These are phyloP conservation scores for Odontomyia ornata DNA, from an alignment of 2,888 invertebrate species.

Conservation along the genomic window DNA sequence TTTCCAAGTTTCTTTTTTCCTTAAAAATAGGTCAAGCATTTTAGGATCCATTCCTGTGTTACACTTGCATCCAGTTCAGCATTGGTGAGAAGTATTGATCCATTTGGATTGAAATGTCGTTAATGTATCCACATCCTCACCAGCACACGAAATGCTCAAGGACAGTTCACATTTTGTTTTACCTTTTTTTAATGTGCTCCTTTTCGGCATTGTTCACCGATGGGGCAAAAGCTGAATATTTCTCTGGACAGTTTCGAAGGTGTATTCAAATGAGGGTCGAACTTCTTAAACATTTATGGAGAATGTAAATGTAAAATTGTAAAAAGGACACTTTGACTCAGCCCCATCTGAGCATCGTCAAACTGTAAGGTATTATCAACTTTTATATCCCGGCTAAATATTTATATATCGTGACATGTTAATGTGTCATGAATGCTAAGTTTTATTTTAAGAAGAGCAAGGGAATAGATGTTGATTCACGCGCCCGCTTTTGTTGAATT, in stretches of 20 bases:
- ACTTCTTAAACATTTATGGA: conserved; percentile 37
- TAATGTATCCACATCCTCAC: conserved; percentile 8
- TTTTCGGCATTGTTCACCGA: not conserved
- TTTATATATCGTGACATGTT: conserved; percentile 37
- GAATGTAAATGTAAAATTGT: not conserved
- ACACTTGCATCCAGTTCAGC: too few species aligned
- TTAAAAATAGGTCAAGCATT: too few species aligned
- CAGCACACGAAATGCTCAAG: conserved; percentile 12
- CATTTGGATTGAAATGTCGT: conserved; percentile 9
- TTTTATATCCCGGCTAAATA: conserved; percentile 21
- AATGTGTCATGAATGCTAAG: conserved; percentile 30
- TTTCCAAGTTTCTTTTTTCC: too few species aligned
- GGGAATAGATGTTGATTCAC: not conserved
- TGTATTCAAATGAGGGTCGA: conserved; percentile 21
- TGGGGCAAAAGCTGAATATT: not conserved
- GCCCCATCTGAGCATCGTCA: not conserved
- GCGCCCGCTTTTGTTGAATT: not conserved
- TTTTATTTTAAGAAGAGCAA: conserved; percentile 3
- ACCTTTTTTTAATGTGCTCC: not conserved
- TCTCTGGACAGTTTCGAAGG: not conserved
- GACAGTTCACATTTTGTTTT: not conserved
- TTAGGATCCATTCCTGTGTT: too few species aligned
- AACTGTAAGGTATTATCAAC: not conserved
- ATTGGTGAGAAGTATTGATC: too few species aligned
- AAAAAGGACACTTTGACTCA: not conserved